phyloP scores from a whole-genome alignment of 1,140 invertebrate species.

The Heterodera carotae region DNA sequence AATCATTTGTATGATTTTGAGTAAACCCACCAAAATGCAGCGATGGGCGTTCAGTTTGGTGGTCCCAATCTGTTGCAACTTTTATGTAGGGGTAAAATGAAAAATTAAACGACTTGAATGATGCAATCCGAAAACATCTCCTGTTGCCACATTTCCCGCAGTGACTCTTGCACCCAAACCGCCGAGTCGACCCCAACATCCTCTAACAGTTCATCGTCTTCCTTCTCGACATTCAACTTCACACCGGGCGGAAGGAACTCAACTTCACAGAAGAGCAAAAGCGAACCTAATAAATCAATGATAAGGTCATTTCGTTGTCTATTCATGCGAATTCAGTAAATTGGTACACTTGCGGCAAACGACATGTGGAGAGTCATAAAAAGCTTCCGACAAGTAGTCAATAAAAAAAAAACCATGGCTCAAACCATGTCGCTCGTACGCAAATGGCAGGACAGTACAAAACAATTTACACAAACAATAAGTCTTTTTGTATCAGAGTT shows the following conservation, averaged over 20 bases:
- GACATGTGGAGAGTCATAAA: no score
- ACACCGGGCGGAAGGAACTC: conserved; percentile 60
- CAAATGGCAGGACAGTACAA: no score
- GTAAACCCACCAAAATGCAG: conserved; percentile 45
- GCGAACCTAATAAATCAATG: conserved; percentile 33
- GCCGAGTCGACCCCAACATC: conserved; percentile 42
- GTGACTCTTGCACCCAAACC: conserved; percentile 35
- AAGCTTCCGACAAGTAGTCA: no score
- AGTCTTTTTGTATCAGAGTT: no score
- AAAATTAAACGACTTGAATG: conserved; percentile 40
- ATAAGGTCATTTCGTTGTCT: no score
- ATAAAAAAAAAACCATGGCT: no score
- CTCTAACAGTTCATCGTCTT: conserved; percentile 50
- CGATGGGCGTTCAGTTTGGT: conserved; percentile 52
- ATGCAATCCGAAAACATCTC: conserved; percentile 58
- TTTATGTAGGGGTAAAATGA: no score
- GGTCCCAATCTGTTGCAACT: conserved; percentile 28
- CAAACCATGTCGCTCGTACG: no score
- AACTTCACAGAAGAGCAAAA: conserved; percentile 57
- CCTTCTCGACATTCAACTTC: conserved; percentile 60
- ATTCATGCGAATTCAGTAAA: not conserved
- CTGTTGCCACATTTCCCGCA: conserved; percentile 54
- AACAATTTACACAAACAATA: no score
- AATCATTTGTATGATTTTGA: not conserved
- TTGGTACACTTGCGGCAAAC: no score